phyloP scores from a whole-genome alignment of 2,113 vertebrate genomes.

The Thymallus thymallus region DNA sequence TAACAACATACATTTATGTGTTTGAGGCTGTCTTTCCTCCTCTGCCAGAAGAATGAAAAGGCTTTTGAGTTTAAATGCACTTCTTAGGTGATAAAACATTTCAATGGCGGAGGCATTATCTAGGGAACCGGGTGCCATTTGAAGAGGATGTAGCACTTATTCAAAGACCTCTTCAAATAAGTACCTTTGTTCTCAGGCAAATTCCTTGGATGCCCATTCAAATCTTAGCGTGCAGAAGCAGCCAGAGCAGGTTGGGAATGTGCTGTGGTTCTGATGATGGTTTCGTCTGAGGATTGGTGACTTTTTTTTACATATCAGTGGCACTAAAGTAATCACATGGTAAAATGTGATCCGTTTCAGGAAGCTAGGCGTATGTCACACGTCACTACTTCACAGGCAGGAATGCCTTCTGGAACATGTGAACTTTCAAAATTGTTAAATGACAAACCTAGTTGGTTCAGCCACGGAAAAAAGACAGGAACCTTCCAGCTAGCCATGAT shows the following conservation, averaged over 20 bases:
- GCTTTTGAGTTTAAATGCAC: conserved; percentile 9
- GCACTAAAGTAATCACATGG: too few relatives aligned
- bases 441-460: too few relatives aligned
- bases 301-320: conserved; percentile 22
- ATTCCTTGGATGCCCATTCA: neutral
- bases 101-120: conserved; percentile 13
- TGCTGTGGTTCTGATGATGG: neutral
- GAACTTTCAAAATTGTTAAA: too few relatives aligned
- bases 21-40: too few relatives aligned
- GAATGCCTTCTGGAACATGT: too few relatives aligned
- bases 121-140: conserved; percentile 11
- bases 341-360: too few relatives aligned
- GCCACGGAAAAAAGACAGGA: too few relatives aligned
- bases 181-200: neutral
- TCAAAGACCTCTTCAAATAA: conserved; percentile 26
- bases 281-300: conserved; percentile 16
- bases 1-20: too few relatives aligned
- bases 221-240: neutral
- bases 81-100: conserved; percentile 12
- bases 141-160: conserved; percentile 31
- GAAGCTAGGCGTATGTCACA: too few relatives aligned
- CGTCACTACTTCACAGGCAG: too few relatives aligned
- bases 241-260: neutral
- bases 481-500: too few relatives aligned
- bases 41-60: conserved; percentile 4